A percentile compares a stretch with the other conserved stretches of the same genome.
Evolutionary conservation across 2,888 invertebrate genomes (phyloP).

Genomic region (Siphlonurus alternatus): DNA sequence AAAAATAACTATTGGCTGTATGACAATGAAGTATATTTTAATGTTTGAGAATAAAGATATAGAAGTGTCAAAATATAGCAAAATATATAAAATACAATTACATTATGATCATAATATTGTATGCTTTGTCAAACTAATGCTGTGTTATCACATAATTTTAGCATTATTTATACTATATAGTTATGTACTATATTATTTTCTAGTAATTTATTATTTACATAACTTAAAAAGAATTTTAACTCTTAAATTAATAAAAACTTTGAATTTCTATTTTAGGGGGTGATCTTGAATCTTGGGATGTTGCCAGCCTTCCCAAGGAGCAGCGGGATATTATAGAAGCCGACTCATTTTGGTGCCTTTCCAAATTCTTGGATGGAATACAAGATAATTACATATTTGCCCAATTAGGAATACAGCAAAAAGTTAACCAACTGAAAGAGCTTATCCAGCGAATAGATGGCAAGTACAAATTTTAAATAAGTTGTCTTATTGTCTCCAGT

Average conservation of each 20-base stretch:
- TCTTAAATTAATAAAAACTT: no score
- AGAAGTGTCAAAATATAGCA: no score
- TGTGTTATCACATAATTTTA: not conserved
- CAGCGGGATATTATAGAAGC: constrained; percentile 84
- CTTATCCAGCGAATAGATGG: constrained; percentile 90
- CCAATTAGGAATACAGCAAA: constrained; percentile 96
- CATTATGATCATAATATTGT: no score
- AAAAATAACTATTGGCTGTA: constrained; percentile 16
- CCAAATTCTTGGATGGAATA: constrained; percentile 93
- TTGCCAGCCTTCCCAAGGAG: constrained; percentile 58
- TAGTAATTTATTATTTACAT: no score
- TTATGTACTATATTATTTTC: no score
- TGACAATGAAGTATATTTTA: constrained; percentile 17
- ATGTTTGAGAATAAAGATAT: constrained; percentile 2
- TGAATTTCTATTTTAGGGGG: no score
- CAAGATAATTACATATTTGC: constrained; percentile 99
- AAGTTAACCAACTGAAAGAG: constrained; percentile 91
- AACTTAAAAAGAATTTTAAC: no score
- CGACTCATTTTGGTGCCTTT: constrained; percentile 97
- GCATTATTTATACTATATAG: no score
- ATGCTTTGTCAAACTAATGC: no score
- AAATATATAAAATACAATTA: no score
- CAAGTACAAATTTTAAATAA: constrained; percentile 22
- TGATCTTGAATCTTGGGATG: constrained; percentile 75
- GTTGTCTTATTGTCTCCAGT: constrained; percentile 1